These are phyloP conservation scores for Dromas ardeola DNA, from an alignment of 2,113 vertebrate species.

Conservation along the genomic window DNA sequence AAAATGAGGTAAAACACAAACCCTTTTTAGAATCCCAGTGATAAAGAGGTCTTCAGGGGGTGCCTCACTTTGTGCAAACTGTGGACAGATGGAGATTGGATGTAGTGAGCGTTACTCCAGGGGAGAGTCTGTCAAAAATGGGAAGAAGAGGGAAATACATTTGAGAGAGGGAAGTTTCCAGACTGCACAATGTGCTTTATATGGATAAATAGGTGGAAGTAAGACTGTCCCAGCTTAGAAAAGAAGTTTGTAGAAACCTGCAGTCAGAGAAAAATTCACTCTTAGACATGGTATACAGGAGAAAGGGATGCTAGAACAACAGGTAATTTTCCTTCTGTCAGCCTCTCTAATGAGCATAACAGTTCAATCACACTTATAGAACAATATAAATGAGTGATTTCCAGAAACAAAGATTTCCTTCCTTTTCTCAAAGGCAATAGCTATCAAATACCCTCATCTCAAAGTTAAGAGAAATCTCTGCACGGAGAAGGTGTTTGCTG, in stretches of 20 bases:
- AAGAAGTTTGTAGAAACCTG: not conserved
- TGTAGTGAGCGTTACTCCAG: not conserved
- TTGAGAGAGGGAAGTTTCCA: not conserved
- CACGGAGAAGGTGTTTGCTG: not conserved
- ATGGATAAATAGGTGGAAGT: not conserved
- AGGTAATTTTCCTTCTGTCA: not conserved
- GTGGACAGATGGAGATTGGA: constrained; percentile 20
- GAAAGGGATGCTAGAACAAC: not conserved
- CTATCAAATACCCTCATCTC: not conserved
- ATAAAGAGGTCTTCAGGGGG: not conserved
- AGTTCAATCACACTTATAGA: not conserved
- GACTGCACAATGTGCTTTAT: not conserved
- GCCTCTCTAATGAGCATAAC: not conserved
- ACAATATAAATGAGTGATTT: not conserved
- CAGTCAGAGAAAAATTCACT: not conserved
- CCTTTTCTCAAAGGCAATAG: not conserved
- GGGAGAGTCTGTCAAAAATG: not conserved
- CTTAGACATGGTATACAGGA: not conserved
- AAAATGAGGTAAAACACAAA: not conserved
- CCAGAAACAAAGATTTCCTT: not conserved
- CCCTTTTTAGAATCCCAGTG: not conserved
- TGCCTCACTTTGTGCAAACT: not conserved
- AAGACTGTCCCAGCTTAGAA: not conserved
- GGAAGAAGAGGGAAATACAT: not conserved
- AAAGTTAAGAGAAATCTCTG: not conserved